Evolutionary conservation across 2,797 vertebrate genomes (phyloP).

Genomic region (Epinephelus awoara): DNA sequence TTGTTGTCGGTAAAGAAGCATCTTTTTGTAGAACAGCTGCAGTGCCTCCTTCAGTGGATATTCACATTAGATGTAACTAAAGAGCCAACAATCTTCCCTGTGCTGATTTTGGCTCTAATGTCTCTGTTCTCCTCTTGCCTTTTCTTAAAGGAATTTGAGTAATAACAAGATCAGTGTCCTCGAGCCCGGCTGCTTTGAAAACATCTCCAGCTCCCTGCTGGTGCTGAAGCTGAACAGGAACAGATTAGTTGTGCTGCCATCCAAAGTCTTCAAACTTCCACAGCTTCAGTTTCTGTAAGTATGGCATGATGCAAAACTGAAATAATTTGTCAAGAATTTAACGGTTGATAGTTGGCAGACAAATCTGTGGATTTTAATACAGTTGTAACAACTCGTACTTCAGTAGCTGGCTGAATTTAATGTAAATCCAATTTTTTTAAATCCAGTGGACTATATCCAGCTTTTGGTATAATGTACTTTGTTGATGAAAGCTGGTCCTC

Average conservation of each 20-base stretch:
- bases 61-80: not conserved
- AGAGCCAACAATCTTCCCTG: not conserved
- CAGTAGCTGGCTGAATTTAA: not conserved
- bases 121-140: slow-evolving; percentile 34
- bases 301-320: not conserved
- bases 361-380: not conserved
- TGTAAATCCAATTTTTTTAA: not conserved
- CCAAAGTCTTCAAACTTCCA: slow-evolving; percentile 95
- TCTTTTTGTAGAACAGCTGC: not conserved
- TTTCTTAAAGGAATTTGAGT: slow-evolving; percentile 92
- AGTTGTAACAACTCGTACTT: not conserved
- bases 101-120: slow-evolving; percentile 16
- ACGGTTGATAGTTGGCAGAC: slow-evolving; percentile 4
- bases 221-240: slow-evolving; percentile 97
- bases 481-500: not conserved
- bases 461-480: not conserved
- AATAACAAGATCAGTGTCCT: slow-evolving; percentile 95
- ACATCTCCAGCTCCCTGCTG: slow-evolving; percentile 93
- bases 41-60: not conserved
- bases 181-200: slow-evolving; percentile 96
- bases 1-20: not conserved
- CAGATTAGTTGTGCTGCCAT: slow-evolving; percentile 90
- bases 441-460: not conserved
- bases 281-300: slow-evolving; percentile 97
- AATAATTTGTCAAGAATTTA: not conserved